Evolutionary conservation across 2,113 vertebrate species (phyloP).

Genomic region (Bombycilla garrulus): DNA sequence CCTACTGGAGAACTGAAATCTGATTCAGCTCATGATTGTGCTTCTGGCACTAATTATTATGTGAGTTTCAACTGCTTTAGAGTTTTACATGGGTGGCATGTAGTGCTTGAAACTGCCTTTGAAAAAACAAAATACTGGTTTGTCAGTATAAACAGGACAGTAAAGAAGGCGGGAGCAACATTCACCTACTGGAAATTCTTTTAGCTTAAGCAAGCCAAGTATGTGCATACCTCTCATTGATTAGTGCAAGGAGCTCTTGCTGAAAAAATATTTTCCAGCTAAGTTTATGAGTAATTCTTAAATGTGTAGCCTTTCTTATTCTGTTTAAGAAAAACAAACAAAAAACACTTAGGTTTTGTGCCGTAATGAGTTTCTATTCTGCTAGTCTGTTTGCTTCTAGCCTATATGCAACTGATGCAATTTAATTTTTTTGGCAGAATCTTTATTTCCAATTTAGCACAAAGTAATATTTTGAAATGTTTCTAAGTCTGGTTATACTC

Average conservation of each 20-base stretch:
- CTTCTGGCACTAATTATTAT: neutral
- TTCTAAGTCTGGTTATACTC: neutral
- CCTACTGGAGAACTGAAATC: neutral
- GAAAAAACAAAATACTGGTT: neutral
- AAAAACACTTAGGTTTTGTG: neutral
- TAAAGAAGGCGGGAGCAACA: neutral
- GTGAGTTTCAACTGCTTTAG: neutral
- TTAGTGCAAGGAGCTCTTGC: neutral
- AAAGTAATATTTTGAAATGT: neutral
- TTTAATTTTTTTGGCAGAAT: neutral
- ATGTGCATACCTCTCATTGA: rapidly evolving
- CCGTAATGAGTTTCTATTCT: neutral
- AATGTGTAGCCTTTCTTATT: neutral
- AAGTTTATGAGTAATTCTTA: neutral
- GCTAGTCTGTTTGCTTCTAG: neutral
- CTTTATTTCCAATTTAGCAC: neutral
- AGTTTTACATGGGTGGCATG: neutral
- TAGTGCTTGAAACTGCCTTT: neutral
- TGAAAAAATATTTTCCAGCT: neutral
- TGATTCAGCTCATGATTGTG: neutral
- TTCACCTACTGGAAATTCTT: neutral
- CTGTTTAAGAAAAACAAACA: neutral
- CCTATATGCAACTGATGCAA: neutral
- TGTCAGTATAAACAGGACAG: neutral
- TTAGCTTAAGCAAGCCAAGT: neutral